These are phyloP conservation scores for Oxystoma pomonae DNA, from an alignment of 2,888 invertebrate genomes.

Conservation along the genomic window DNA sequence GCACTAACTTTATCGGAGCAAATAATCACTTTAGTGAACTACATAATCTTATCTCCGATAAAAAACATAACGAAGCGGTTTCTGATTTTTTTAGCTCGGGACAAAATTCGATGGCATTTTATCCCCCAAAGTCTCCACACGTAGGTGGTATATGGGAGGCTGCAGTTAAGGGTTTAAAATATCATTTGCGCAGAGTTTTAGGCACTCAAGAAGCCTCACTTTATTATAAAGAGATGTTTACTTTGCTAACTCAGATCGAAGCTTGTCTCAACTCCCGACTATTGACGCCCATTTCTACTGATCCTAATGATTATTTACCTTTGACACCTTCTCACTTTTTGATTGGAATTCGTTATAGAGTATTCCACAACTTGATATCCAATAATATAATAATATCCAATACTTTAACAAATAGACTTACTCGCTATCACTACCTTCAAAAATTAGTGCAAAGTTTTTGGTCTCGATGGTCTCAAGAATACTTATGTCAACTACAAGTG, in stretches of 20 bases:
- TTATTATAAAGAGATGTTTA: constrained; percentile 6
- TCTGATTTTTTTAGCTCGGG: background rate
- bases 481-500: too few species aligned
- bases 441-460: too few species aligned
- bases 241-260: constrained; percentile 6
- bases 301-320: constrained; percentile 4
- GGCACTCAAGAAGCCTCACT: background rate
- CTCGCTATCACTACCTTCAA: too few species aligned
- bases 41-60: background rate
- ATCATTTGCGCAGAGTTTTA: constrained; percentile 6
- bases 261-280: constrained; percentile 9
- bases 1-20: constrained; percentile 10
- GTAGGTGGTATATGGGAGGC: constrained; percentile 9
- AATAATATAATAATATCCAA: too few species aligned
- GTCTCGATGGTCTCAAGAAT: too few species aligned
- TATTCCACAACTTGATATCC: too few species aligned
- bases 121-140: constrained; percentile 6
- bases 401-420: too few species aligned
- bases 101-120: constrained; percentile 1
- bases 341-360: too few species aligned
- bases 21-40: constrained; percentile 11
- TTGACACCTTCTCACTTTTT: too few species aligned
- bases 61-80: constrained; percentile 3
- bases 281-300: constrained; percentile 4
- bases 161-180: constrained; percentile 5